Percentiles rank a stretch among this genome's conserved stretches.
phyloP scores from a whole-genome alignment of 2,113 vertebrate genomes.

The Phylloscopus trochiloides region DNA sequence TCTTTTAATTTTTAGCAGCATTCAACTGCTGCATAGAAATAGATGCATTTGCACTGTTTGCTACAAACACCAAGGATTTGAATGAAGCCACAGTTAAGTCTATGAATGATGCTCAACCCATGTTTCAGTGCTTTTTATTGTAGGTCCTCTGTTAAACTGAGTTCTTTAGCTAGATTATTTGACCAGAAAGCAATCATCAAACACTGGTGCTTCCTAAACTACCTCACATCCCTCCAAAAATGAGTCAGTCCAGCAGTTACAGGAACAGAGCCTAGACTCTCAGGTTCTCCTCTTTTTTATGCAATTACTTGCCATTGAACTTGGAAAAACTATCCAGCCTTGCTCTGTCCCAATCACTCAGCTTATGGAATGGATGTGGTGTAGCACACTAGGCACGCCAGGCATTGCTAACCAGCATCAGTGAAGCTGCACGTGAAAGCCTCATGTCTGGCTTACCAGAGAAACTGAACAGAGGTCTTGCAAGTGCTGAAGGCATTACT shows the following conservation, averaged over 20 bases:
- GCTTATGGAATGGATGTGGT: neutral
- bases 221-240: neutral
- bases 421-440: neutral
- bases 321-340: neutral
- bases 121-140: neutral
- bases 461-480: neutral
- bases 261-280: neutral
- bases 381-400: neutral
- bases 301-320: neutral
- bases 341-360: neutral
- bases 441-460: neutral
- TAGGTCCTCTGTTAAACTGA: neutral
- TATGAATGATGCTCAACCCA: neutral
- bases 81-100: neutral
- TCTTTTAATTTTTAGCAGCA: neutral
- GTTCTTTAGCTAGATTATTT: neutral
- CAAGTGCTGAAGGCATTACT: neutral
- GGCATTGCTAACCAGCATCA: neutral
- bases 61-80: neutral
- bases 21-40: neutral
- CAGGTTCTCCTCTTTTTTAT: neutral
- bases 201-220: neutral
- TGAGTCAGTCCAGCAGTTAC: rapidly evolving
- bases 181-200: neutral
- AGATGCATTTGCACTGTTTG: neutral